A percentile compares a stretch with the other conserved stretches of the same genome.
Evolutionary conservation across 1,140 invertebrate species (phyloP).

Genomic region (Rhyzopertha dominica): DNA sequence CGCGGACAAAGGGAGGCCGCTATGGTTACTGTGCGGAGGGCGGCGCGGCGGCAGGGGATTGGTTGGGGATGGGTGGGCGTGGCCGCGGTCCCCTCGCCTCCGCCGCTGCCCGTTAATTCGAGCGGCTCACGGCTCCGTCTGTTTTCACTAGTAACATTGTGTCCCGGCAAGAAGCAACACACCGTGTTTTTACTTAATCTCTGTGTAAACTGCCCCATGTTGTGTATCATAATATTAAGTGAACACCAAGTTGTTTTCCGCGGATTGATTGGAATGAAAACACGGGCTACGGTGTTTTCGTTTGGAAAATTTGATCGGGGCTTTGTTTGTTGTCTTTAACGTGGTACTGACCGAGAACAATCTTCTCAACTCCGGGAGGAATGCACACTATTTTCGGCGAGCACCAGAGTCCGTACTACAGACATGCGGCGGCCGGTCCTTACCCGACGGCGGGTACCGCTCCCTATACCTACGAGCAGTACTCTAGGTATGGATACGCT

Average conservation of each 20-base stretch:
- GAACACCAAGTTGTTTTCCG: slow-evolving; percentile 44
- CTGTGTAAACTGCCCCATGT: slow-evolving; percentile 47
- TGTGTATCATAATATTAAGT: slow-evolving; percentile 49
- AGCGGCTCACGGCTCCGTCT: slow-evolving; percentile 28
- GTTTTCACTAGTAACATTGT: slow-evolving; percentile 49
- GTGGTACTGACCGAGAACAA: slow-evolving; percentile 11
- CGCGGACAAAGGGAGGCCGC: slow-evolving; percentile 18
- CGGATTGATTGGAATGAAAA: slow-evolving; percentile 45
- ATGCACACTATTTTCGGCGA: slow-evolving; percentile 86
- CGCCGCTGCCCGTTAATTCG: slow-evolving; percentile 28
- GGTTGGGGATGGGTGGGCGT: slow-evolving; percentile 20
- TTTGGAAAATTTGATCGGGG: slow-evolving; percentile 27
- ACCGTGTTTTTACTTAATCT: slow-evolving; percentile 48
- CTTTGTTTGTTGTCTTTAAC: slow-evolving; percentile 33
- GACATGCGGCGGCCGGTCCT: slow-evolving; percentile 41
- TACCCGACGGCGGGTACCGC: slow-evolving; percentile 49
- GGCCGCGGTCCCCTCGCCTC: slow-evolving; percentile 14
- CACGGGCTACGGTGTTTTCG: slow-evolving; percentile 34
- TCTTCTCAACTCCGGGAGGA: slow-evolving; percentile 18
- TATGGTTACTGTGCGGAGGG: slow-evolving; percentile 33
- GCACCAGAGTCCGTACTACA: slow-evolving; percentile 68
- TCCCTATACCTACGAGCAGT: slow-evolving; percentile 64
- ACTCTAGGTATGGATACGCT: slow-evolving; percentile 68
- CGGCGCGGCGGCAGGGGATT: slow-evolving; percentile 20
- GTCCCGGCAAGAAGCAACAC: slow-evolving; percentile 43